Percentiles rank a stretch among this genome's conserved stretches.
Conservation (phyloP, 2,888 invertebrate species). For the Drosophila pseudotalamancana region DNA sequence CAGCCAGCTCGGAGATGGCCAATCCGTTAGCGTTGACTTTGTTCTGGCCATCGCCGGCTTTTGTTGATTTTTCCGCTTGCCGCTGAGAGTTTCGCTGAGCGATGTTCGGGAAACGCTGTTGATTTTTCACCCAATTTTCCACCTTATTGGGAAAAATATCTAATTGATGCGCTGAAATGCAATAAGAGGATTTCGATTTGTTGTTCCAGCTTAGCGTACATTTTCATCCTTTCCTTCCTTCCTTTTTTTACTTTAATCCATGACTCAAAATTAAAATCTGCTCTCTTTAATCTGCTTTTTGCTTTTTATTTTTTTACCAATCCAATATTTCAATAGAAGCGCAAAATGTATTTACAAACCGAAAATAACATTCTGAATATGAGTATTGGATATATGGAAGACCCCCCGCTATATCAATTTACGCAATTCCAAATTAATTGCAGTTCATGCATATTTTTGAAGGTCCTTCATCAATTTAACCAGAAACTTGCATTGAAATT, state of each 20-base stretch:
- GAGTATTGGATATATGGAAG: not conserved
- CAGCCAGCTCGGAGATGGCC: not conserved
- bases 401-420: too few relatives aligned
- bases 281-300: not conserved
- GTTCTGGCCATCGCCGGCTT: constrained; percentile 39
- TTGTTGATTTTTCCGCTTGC: constrained; percentile 66
- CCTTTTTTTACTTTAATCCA: constrained; percentile 6
- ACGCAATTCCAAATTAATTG: too few relatives aligned
- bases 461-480: too few relatives aligned
- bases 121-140: constrained; percentile 38
- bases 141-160: constrained; percentile 62
- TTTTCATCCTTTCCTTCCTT: constrained; percentile 2
- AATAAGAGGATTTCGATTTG: constrained; percentile 60
- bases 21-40: constrained; percentile 45
- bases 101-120: constrained; percentile 26
- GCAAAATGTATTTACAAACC: too few relatives aligned
- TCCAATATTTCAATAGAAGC: not conserved
- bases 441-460: too few relatives aligned
- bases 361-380: too few relatives aligned
- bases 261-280: constrained; percentile 17
- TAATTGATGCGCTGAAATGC: constrained; percentile 62
- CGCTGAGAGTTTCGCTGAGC: constrained; percentile 16
- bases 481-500: too few relatives aligned
- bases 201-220: constrained; percentile 38
- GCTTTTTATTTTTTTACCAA: not conserved